Base-by-base conservation (phyloP, 2,888 invertebrate species). In the Caenorhabditis sinica region DNA sequence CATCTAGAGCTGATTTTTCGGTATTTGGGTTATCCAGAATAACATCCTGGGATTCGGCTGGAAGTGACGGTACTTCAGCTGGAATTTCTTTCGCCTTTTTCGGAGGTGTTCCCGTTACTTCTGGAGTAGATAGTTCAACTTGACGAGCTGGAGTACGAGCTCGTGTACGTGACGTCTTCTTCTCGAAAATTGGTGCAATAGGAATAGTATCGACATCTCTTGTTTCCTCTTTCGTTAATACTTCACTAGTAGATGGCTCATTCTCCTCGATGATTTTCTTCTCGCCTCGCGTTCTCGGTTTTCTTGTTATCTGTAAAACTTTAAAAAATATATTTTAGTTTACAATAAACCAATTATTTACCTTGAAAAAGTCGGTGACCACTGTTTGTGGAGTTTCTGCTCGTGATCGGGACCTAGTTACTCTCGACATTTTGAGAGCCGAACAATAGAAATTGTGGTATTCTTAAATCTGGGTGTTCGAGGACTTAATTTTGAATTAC, bases 331-430 rank as follows among this genome's bases (percentile, higher is more conserved):
- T 13, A 56, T 15, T 56, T 56, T 3, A 15, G 25, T 11, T 13
- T n/a, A n/a, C 28, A 15, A 20, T 13, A 23, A 8, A 23, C 20
- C n/a, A n/a, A 15, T 5, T 25, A 60, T 28, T 23, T 74, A 83
- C 84, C 84, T 80, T 84, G 51, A 84, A 84, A 66, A 72, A 84
- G 23, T 80, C 75, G 2, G 75, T 75, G 20, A 84, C 80, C 5
- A 23, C 53, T 0, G 77, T 74, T 60, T 84, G 84, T 2, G 72
- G 72, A 20, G 65, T 80, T 49, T 73, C 68, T 20, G 75, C 33
- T 17, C 65, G 61, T 15, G 79, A 58, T 25, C 83, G 61, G 23
- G 83, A 79, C 45, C 83, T 53, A 13, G 79, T 79, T n/a, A 73
- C 30, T 61, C 84, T 53, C 0, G 84, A 60, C 79, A 80, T 83